phyloP scores from a whole-genome alignment of 2,888 invertebrate genomes.

The Caenorhabditis sp. region DNA sequence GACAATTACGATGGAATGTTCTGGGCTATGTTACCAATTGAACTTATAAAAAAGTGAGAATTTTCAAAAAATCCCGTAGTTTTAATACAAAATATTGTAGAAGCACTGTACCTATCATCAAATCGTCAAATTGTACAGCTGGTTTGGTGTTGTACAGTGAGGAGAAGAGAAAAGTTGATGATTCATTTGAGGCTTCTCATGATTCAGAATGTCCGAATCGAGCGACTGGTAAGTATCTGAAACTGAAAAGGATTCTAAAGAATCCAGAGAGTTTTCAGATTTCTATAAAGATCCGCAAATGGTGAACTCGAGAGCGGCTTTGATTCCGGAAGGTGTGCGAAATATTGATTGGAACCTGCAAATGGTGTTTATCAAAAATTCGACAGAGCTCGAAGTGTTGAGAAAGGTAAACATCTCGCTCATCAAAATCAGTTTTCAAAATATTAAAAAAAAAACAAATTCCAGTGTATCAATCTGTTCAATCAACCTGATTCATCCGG shows the following conservation, averaged over 20 bases:
- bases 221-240: background rate
- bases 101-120: constrained; percentile 13
- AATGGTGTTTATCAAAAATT: constrained; percentile 50
- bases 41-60: constrained; percentile 24
- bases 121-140: constrained; percentile 21
- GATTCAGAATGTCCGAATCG: constrained; percentile 63
- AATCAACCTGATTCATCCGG: constrained; percentile 23
- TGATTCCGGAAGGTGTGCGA: constrained; percentile 70
- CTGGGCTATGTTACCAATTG: constrained; percentile 35
- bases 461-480: constrained; percentile 42
- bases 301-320: constrained; percentile 50
- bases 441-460: too few species aligned
- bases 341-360: constrained; percentile 60
- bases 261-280: constrained; percentile 12
- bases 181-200: constrained; percentile 44
- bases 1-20: constrained; percentile 35
- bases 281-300: constrained; percentile 18
- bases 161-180: background rate
- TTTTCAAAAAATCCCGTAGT: background rate
- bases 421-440: too few species aligned
- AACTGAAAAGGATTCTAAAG: background rate
- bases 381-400: constrained; percentile 25
- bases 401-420: constrained; percentile 26
- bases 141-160: constrained; percentile 26
- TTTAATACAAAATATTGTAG: too few species aligned